Percentiles rank a stretch among this genome's conserved stretches.
phyloP scores from a whole-genome alignment of 2,797 vertebrate genomes.

The Jordanella pulchra region DNA sequence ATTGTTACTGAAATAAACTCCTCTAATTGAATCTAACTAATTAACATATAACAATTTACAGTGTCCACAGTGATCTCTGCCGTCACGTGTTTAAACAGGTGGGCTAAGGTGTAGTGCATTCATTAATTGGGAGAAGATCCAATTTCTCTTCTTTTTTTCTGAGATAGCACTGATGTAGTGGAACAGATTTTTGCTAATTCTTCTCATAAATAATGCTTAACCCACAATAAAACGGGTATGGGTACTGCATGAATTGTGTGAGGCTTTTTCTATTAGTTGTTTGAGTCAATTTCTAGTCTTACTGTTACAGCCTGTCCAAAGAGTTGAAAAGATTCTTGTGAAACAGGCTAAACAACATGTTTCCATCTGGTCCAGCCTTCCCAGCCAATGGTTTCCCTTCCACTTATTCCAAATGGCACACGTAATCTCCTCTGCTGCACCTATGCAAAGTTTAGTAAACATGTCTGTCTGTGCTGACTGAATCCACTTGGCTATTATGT shows the following conservation, averaged over 20 bases:
- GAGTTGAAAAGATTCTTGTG: constrained; percentile 1
- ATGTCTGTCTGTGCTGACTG: constrained; percentile 66
- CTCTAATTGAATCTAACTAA: too few relatives aligned
- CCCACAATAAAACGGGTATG: not conserved
- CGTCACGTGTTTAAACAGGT: not conserved
- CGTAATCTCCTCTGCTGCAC: constrained; percentile 62
- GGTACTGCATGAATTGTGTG: not conserved
- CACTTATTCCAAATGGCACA: constrained; percentile 65
- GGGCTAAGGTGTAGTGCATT: not conserved
- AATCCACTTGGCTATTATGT: constrained; percentile 68
- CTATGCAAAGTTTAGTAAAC: constrained; percentile 73
- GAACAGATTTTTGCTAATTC: not conserved
- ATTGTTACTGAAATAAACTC: too few relatives aligned
- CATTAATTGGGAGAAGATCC: too few relatives aligned
- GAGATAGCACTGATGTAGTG: not conserved
- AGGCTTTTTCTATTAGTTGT: constrained; percentile 4
- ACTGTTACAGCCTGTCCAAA: not conserved
- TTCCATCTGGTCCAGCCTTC: constrained; percentile 29
- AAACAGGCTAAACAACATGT: constrained; percentile 24
- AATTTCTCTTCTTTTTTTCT: not conserved
- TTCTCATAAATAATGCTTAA: not conserved
- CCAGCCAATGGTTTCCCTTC: constrained; percentile 32
- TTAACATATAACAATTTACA: too few relatives aligned
- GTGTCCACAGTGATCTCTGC: not conserved
- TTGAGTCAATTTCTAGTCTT: not conserved